A percentile compares a stretch with the other conserved stretches of the same genome.
Evolutionary conservation across 37 sponge, comb jelly and placozoan species (phyloP).

Genomic region (Aplysina aerophoba): DNA sequence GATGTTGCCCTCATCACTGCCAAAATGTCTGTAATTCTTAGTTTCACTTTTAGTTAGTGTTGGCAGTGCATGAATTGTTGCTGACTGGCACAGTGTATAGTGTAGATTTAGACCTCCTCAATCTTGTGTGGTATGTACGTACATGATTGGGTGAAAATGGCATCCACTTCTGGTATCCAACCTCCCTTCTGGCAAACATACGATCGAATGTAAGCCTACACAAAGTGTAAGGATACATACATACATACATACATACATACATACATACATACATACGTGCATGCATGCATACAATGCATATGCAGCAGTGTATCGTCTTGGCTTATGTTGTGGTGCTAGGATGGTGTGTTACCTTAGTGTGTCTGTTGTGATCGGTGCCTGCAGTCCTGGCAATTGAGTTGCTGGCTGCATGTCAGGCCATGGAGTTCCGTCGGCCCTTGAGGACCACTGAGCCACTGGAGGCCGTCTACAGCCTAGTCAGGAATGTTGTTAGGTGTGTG

Average conservation of each 20-base stretch:
- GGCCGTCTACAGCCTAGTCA: conserved; percentile 77
- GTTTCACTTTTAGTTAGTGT: too few relatives aligned
- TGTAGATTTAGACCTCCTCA: too few relatives aligned
- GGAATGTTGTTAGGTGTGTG: conserved; percentile 68
- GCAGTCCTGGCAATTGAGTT: conserved; percentile 97
- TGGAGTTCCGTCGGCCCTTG: conserved; percentile 87
- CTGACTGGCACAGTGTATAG: too few relatives aligned
- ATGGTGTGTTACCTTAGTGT: not conserved
- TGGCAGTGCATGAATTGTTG: too few relatives aligned
- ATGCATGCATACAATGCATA: not conserved
- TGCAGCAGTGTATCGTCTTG: not conserved
- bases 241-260: not conserved
- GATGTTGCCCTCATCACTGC: too few relatives aligned
- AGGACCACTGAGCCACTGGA: conserved; percentile 94
- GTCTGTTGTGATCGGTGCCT: not conserved
- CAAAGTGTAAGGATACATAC: too few relatives aligned
- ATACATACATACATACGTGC: not conserved
- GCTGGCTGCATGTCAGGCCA: conserved; percentile 94
- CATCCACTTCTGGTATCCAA: too few relatives aligned
- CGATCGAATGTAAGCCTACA: too few relatives aligned
- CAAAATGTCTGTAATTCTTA: too few relatives aligned
- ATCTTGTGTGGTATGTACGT: too few relatives aligned
- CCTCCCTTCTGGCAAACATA: too few relatives aligned
- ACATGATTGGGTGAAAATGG: too few relatives aligned
- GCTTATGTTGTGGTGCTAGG: not conserved